phyloP scores from a whole-genome alignment of 2,113 vertebrate species.

The Leptosomus discolor region DNA sequence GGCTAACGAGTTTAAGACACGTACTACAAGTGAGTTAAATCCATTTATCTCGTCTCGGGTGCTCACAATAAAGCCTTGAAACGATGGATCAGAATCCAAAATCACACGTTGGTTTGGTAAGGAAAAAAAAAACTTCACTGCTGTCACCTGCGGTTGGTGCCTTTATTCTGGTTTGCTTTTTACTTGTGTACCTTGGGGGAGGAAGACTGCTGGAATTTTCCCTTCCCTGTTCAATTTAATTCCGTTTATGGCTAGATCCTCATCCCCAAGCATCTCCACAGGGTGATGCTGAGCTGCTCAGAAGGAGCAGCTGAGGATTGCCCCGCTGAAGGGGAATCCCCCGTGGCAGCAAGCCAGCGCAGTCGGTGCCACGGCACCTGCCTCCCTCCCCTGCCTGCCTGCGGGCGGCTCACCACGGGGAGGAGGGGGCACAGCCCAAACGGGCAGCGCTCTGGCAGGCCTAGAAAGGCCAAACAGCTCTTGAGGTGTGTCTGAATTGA shows the following conservation, averaged over 20 bases:
- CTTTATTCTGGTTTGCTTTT: background rate
- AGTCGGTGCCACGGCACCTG: background rate
- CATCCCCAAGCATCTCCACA: rapidly evolving
- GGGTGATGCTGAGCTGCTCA: background rate
- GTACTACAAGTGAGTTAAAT: background rate
- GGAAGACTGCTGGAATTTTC: background rate
- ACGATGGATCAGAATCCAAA: background rate
- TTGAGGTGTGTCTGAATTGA: background rate
- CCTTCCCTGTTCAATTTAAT: background rate
- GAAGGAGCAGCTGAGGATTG: background rate
- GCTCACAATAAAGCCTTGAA: background rate
- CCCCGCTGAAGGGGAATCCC: background rate
- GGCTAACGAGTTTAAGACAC: too few relatives aligned
- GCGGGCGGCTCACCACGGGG: background rate
- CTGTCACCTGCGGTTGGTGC: background rate
- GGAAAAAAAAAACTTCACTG: background rate
- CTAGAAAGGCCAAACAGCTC: background rate
- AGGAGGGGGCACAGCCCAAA: background rate
- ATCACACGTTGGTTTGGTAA: rapidly evolving
- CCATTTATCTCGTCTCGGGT: background rate
- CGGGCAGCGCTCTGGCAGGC: background rate
- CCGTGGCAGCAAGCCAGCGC: background rate
- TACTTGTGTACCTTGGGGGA: too few relatives aligned
- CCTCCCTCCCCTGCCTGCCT: background rate
- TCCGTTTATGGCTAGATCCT: background rate